A percentile compares a stretch with the other conserved stretches of the same genome.
phyloP scores from a whole-genome alignment of 2,797 vertebrate species.

The Tarsius wallacei region DNA sequence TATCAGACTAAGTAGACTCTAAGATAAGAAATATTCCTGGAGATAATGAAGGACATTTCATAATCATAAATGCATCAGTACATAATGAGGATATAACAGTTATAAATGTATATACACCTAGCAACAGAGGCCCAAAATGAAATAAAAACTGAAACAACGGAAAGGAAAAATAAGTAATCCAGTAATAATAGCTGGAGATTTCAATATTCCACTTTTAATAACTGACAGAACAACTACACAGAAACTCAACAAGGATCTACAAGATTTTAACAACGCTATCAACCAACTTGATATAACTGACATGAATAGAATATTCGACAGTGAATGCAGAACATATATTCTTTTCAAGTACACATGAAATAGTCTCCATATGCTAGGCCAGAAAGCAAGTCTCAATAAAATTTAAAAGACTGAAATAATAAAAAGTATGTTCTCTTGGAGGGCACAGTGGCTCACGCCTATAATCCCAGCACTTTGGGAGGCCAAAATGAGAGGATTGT shows the following conservation, averaged over 20 bases:
- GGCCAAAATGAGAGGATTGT: no score
- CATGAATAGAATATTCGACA: neutral
- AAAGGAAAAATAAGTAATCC: neutral
- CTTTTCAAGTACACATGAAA: neutral
- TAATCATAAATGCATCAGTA: neutral
- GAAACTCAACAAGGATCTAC: constrained; percentile 1
- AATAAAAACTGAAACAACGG: neutral
- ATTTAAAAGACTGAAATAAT: neutral
- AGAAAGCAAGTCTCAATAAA: neutral
- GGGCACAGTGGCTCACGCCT: no score
- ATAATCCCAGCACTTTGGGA: no score
- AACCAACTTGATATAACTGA: neutral
- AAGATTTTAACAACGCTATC: constrained; percentile 2
- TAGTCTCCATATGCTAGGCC: neutral
- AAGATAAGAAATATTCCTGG: neutral
- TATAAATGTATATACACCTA: neutral
- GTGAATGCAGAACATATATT: neutral
- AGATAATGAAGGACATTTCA: neutral
- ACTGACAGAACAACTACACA: neutral
- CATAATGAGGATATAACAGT: neutral
- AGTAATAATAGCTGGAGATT: neutral
- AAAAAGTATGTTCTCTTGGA: neutral
- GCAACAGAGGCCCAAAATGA: neutral
- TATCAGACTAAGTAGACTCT: constrained; percentile 8
- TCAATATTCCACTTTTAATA: neutral